Base-by-base conservation (phyloP, 2,888 invertebrate species). In the Parnassius smintheus region DNA sequence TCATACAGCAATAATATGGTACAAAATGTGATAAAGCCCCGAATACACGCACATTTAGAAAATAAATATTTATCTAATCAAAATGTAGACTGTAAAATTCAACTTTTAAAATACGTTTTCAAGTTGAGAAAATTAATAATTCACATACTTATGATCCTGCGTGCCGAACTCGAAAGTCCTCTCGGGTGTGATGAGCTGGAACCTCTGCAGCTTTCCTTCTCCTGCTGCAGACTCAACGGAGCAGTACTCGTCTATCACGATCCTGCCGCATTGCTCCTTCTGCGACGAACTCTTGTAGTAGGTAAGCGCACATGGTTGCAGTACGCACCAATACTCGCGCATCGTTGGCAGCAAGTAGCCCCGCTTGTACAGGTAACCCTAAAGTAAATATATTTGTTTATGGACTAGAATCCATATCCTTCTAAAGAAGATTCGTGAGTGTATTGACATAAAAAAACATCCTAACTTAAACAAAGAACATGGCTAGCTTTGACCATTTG, bases 321-420 rank as follows among this genome's bases (percentile, higher is more conserved):
- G 87, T 0, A 96, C 95, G 76, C 96, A 96, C 95, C 96, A 96
- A 78, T 96, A 95, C 71, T 96, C 96, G 13, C 95, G 92, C 92
- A 96, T 94, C 0, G 95, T 95, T 0, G 96, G 96, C 44, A 96
- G 89, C 11, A 96, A 92, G 78, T 95, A 96, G 0, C 95, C 95
- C 62, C 94, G 94, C 78, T 96, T 96, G 74, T 93, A 93, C 52
- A 97, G 85, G 74, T 94, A 94, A 1, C 96, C 96, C 94, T 45
- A 18, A 11, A 3, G 4, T 44, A 11, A 11, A 44, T 2, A 44
- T 7, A 35, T 35, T 35, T 35, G 4, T 35, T 35, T 35, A 35
- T 35, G 4, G 35, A 35, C 7, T 35, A 35, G 25, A 25, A 7
- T 7, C 4, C 25, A 3, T 3, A 25, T 4, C 25, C 25, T 25